Evolutionary conservation across 1,140 invertebrate species (phyloP).

Genomic region (Sinonovacula constricta): DNA sequence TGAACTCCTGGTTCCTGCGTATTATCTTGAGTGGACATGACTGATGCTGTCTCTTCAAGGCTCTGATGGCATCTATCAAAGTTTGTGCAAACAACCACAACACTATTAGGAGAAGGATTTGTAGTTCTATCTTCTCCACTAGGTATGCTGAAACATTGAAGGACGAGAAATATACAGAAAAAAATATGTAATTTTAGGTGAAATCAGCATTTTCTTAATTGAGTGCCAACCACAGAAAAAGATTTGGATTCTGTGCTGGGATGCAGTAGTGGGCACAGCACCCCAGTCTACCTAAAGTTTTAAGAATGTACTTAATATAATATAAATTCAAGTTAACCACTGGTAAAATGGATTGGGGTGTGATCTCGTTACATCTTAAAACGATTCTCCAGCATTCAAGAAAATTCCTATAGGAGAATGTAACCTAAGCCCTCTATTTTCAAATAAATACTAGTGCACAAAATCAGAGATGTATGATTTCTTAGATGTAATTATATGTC

Average conservation of each 20-base stretch:
- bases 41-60: neutral
- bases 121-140: neutral
- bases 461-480: too few relatives aligned
- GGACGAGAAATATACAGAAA: neutral
- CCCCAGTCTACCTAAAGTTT: too few relatives aligned
- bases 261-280: too few relatives aligned
- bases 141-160: neutral
- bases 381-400: too few relatives aligned
- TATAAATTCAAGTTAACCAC: too few relatives aligned
- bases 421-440: too few relatives aligned
- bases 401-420: too few relatives aligned
- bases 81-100: constrained; percentile 17
- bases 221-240: neutral
- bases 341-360: too few relatives aligned
- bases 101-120: constrained; percentile 5
- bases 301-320: too few relatives aligned
- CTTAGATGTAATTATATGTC: too few relatives aligned
- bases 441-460: too few relatives aligned
- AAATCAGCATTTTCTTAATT: neutral
- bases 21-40: neutral
- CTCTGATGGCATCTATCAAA: neutral
- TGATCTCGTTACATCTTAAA: too few relatives aligned
- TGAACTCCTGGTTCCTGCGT: neutral
- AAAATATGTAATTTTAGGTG: neutral
- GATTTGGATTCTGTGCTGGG: neutral